Base-by-base conservation (phyloP, 2,797 vertebrate species). In the Manis javanica region DNA sequence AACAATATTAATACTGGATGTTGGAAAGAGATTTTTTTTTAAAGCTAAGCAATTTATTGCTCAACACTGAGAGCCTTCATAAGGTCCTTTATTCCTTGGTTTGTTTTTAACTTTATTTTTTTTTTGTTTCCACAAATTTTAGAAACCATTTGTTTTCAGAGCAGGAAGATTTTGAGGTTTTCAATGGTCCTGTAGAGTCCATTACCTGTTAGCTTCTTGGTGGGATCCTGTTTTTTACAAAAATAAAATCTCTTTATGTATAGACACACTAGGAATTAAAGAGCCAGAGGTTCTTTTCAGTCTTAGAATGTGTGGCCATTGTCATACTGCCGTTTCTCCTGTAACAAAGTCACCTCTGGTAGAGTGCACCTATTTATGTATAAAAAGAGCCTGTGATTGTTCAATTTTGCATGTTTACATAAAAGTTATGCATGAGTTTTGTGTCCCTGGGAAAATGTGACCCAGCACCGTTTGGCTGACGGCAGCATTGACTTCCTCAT, bases 241-340 rank as follows among this genome's bases (percentile, higher is more conserved):
- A 90, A 61, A 37, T 69, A 12, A 66, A 23, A 83, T 9, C 3
- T 12, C 78, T 31, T 1, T 1, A 64, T n/a, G 63, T 37, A 10
- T 11, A 88, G 42, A 63, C 46, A 42, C 31, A 29, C 3, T 4
- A 19, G 16, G 55, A 42, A 24, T 2, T 26, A 3, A 37, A 55
- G 57, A 61, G 23, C 24, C 12, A 3, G 15, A 69, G 16, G 7
- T n/a, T n/a, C 51, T 13, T 69, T 51, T 57, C 42, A 24, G 19
- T 51, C 69, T 88, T 24, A 49, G 68, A 55, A 26, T 57, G 19
- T 12, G 7, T 51, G 21, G 46, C 39, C 11, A 4, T n/a, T 71
- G 7, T 24, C 26, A 1, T 5, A 15, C 5, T 10, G 3, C 1
- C 2, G 0, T 18, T 31, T 46, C 26, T 81, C 57, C 37, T 21